Base-by-base conservation (phyloP, 2,113 vertebrate genomes). In the Vanacampus margaritifer region DNA sequence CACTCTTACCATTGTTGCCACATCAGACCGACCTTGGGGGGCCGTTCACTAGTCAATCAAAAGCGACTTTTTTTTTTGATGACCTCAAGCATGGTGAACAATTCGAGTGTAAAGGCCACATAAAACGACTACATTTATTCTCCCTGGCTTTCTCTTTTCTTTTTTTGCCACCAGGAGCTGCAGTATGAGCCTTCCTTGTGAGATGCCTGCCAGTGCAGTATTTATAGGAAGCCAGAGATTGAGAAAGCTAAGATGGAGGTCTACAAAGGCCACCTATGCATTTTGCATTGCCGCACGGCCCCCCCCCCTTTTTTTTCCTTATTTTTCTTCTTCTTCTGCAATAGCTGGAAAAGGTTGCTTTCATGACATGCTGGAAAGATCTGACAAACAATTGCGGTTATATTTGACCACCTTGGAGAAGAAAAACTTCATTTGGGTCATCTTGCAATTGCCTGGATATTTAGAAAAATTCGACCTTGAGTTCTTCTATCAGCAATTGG, bases 151-250 rank as follows among this genome's bases (percentile, higher is more conserved):
- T 73, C 51, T 12, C 24, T 21, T 37, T 13, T 21, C 2, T 6
- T 60, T n/a, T 17, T 73, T 65, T 57, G 74, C 64, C 70, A 66
- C 50, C 68, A 63, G 65, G 61, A 79, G 68, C 68, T 71, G 57
- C 46, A 37, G 53, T 19, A 53, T 59, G 53, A 72, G 75, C 65
- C 70, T 72, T 66, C 43, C 14, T 14, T 17, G 48, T 74, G 60
- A 69, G 63, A 74, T 68, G 67, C 67, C 58, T 70, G 72, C 69
- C 69, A 76, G 69, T 70, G 73, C 69, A 75, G 73, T 78, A 75
- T 79, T 85, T 68, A 73, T 76, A 67, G 67, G 46, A 74, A 76
- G 76, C 68, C 17, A 62, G 65, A 69, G 65, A 75, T 79, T 81
- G 75, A 46, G 65, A 48, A 65, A 60, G 68, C 26, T 37, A 41